Evolutionary conservation across 2,888 invertebrate genomes (phyloP), one percentile per base, ranked within the genome.

Genomic region (Sphaerophoria taeniata): DNA sequence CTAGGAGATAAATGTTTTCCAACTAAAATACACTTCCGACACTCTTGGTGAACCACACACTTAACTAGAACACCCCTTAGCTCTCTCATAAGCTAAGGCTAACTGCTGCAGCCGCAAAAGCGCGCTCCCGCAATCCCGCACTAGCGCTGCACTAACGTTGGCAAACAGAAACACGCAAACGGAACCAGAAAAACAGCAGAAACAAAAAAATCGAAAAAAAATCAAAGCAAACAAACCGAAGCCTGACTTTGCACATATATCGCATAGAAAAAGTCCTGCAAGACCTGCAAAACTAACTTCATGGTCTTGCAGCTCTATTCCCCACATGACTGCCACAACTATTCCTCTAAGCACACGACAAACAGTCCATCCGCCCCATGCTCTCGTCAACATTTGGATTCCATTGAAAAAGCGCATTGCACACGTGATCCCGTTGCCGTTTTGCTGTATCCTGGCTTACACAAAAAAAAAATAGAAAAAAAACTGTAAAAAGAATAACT

Each of bases 1-100:
- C 74, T 78, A 78, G 63, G 86, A 77, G 86, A 74, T 82, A 82
- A 78, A 82, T 78, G 77, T 61, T 74, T 81, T 78, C 69, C 55
- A 75, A 81, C 87, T 84, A 87, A 87, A 87, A 87, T 87, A 77
- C 87, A 87, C 84, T 87, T 87, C 87, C 87, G 87, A 87, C 87
- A 87, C 87, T 87, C 74, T 87, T 67, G 87, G 87, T 87, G 81
- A 82, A 87, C 87, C 87, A 70, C 87, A 87, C 86, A 82, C 86
- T 86, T 86, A 86, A 82, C 80, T 73, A 60, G 74, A 78, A 82
- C 82, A 82, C 86, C 74, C 86, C 74, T 24, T 24, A 2, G 24
- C 24, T 24, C 24, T 24, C 24, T 24, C 24, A 2, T 2, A 24
- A 24, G 24, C 24, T 24, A 24, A 24, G 24, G 24, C 24, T 56